phyloP scores from a whole-genome alignment of 2,888 invertebrate genomes.

The Pyrgus malvae region DNA sequence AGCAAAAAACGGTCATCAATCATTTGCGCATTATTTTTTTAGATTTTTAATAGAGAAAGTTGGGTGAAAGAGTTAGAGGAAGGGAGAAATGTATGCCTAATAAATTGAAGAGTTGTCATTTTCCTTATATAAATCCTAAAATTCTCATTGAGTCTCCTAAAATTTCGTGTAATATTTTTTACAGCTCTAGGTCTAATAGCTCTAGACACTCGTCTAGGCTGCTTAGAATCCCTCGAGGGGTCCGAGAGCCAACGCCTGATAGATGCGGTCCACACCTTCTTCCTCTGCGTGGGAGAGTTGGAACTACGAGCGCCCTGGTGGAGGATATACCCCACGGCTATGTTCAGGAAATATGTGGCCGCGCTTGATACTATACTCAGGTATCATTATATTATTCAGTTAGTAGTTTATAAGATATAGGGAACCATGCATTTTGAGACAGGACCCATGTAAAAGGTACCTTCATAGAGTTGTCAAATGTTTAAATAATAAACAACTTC shows the following conservation, averaged over 20 bases:
- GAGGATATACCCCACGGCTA: constrained; percentile 84
- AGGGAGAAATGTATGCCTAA: no score
- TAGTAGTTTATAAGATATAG: background rate
- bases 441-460: no score
- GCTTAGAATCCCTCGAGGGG: constrained; percentile 78
- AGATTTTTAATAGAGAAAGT: no score
- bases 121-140: no score
- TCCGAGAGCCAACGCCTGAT: constrained; percentile 84
- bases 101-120: no score
- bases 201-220: constrained; percentile 84
- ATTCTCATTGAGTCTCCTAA: no score
- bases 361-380: constrained; percentile 86
- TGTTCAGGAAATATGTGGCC: constrained; percentile 83
- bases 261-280: constrained; percentile 85
- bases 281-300: constrained; percentile 84
- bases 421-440: background rate
- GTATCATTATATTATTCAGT: no score
- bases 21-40: no score
- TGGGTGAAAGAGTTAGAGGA: no score
- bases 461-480: no score
- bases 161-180: constrained; percentile 30
- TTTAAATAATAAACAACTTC: no score
- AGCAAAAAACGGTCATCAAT: no score
- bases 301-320: constrained; percentile 86
- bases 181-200: constrained; percentile 85